Percentiles rank a stretch among this genome's conserved stretches.
Conservation (phyloP, 2,113 vertebrate species). For the Polypterus senegalus region DNA sequence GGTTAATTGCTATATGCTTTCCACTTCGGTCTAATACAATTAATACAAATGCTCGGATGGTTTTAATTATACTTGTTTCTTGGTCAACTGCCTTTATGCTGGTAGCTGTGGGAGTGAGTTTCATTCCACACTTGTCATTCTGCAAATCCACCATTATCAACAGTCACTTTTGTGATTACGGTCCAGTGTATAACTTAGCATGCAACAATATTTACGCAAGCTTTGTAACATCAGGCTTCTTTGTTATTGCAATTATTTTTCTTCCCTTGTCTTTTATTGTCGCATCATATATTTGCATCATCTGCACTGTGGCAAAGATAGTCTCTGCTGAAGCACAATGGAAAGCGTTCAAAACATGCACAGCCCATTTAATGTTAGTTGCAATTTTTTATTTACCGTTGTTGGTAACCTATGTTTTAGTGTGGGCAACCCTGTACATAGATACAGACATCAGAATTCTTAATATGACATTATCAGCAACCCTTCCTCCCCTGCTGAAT, state of each 20-base stretch:
- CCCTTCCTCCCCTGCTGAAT: conserved; percentile 40
- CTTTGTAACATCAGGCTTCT: conserved; percentile 17
- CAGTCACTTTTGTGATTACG: conserved; percentile 50
- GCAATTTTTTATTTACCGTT: conserved; percentile 42
- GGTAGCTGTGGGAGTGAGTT: background rate
- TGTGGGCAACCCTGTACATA: conserved; percentile 20
- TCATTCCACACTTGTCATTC: conserved; percentile 37
- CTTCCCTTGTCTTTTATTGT: conserved; percentile 28
- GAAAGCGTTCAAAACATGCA: conserved; percentile 39
- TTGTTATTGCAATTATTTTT: background rate
- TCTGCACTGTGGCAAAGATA: conserved; percentile 38
- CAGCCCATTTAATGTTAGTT: conserved; percentile 40
- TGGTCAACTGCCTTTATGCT: background rate
- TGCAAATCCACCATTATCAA: conserved; percentile 36
- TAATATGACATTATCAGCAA: conserved; percentile 36
- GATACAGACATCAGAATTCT: conserved; percentile 32
- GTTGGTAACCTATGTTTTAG: conserved; percentile 19
- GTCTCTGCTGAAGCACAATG: conserved; percentile 24
- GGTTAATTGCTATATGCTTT: conserved; percentile 2
- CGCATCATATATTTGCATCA: conserved; percentile 33
- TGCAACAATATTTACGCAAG: conserved; percentile 36
- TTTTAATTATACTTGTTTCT: background rate
- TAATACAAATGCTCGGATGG: background rate
- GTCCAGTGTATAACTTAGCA: conserved; percentile 38
- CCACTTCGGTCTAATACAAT: background rate